Evolutionary conservation across 2,888 invertebrate species (phyloP), one percentile per base, ranked within the genome.

Genomic region (Molanna angustata): DNA sequence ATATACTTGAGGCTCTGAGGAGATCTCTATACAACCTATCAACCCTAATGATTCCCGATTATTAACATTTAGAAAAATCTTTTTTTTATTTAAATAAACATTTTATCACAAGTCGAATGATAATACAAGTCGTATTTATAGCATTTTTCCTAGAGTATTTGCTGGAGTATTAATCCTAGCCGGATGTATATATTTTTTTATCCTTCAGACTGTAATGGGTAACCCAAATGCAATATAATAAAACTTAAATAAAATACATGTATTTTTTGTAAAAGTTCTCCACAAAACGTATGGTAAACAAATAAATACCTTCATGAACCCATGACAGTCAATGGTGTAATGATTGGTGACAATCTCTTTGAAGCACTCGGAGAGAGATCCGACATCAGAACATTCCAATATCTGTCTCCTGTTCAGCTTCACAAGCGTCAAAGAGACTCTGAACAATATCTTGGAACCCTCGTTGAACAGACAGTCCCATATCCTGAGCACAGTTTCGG

Each of bases 401-500:
- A 96, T 84, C 57, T 80, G 79, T 9, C 80, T 74, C 63, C 80
- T 80, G 66, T 91, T 88, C 52, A 82, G 76, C 63, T 84, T 84
- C 57, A 96, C 86, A 62, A 96, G 76, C 7, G 93, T 87, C 60
- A 96, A 66, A 47, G 91, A 92, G 2, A 93, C 94, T 61, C 95
- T 81, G 68, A 96, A 91, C 60, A 97, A 76, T 61, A 96, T 87
- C 74, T 95, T 95, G 54, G 89, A 90, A 37, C 96, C 96, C 72
- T 97, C 96, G 63, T 89, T 88, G 74, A 97, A 95, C 54, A 96
- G 74, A 66, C 94, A 94, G 71, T 97, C 96, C 95, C 96, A 96
- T 71, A 96, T 89, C 65, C 96, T 80, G 17, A 95, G 76, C 35
- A 94, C 94, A 4, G 96, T 96, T 83, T 96, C 95, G 53, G 90